These are phyloP conservation scores for Sebastes umbrosus DNA, from an alignment of 2,797 vertebrate genomes.

Conservation along the genomic window DNA sequence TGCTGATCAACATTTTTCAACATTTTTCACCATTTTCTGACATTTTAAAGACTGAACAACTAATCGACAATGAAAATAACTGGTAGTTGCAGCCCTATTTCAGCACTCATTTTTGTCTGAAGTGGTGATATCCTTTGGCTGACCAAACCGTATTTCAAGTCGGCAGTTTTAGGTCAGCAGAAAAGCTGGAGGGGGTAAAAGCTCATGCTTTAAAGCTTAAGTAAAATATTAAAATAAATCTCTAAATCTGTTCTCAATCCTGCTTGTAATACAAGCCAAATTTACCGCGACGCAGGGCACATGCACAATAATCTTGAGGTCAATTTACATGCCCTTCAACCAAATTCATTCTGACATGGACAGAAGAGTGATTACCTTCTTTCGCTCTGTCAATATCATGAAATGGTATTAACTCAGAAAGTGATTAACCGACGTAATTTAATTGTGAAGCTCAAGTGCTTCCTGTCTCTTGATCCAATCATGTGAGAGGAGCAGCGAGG, in stretches of 20 bases:
- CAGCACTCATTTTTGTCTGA: not conserved
- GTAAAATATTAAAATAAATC: constrained; percentile 72
- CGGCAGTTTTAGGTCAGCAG: constrained; percentile 49
- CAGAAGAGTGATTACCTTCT: not conserved
- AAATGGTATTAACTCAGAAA: constrained; percentile 26
- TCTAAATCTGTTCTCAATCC: constrained; percentile 73
- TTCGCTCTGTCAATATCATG: constrained; percentile 21
- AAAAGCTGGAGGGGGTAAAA: constrained; percentile 18
- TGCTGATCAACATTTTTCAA: too few species aligned
- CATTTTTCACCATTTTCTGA: too few species aligned
- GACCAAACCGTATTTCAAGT: constrained; percentile 10
- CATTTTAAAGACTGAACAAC: too few species aligned
- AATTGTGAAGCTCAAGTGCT: constrained; percentile 28
- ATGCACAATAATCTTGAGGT: constrained; percentile 16
- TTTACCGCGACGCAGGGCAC: not conserved
- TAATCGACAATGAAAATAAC: too few species aligned
- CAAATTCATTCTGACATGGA: constrained; percentile 7
- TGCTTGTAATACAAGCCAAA: constrained; percentile 47
- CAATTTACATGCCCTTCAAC: constrained; percentile 11
- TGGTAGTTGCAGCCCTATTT: too few species aligned
- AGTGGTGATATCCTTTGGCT: not conserved
- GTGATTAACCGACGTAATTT: constrained; percentile 39
- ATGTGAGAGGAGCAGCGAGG: constrained; percentile 8
- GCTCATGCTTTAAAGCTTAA: constrained; percentile 61
- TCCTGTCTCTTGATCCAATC: constrained; percentile 44